phyloP scores from a whole-genome alignment of 2,888 invertebrate genomes.

The Cataglyphis cursor region DNA sequence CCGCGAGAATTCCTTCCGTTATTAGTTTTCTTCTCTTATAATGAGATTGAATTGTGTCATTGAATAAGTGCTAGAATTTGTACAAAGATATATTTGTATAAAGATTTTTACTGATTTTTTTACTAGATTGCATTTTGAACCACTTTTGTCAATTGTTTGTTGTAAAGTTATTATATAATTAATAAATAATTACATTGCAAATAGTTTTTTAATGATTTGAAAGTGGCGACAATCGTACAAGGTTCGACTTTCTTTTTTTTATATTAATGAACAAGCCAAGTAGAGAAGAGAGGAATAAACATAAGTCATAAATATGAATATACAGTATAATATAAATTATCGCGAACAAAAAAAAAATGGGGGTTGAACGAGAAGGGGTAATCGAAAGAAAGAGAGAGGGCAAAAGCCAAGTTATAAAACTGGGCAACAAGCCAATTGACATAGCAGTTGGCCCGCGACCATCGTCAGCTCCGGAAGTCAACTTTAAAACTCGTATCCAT shows the following conservation, averaged over 20 bases:
- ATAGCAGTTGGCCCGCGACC: constrained; percentile 86
- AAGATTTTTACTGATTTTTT: not conserved
- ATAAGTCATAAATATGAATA: not conserved
- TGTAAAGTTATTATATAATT: not conserved
- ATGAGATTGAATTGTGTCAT: not conserved
- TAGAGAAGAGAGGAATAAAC: not conserved
- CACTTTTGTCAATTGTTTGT: not conserved
- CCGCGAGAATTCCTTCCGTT: constrained; percentile 38
- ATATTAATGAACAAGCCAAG: constrained; percentile 23
- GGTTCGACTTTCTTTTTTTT: not conserved
- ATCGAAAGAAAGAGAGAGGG: constrained; percentile 67
- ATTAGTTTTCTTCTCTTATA: not conserved
- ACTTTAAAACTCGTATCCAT: constrained; percentile 74
- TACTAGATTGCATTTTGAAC: not conserved
- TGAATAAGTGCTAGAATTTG: not conserved
- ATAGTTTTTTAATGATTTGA: not conserved
- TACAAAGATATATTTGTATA: not conserved
- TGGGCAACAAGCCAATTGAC: constrained; percentile 87
- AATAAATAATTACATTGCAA: not conserved
- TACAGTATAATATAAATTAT: constrained; percentile 24
- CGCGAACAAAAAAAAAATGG: constrained; percentile 29
- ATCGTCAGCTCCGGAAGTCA: constrained; percentile 83
- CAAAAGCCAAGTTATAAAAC: constrained; percentile 85
- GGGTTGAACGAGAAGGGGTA: constrained; percentile 34
- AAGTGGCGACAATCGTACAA: not conserved